A percentile compares a stretch with the other conserved stretches of the same genome.
These are phyloP conservation scores for Seriola aureovittata DNA, from an alignment of 2,113 vertebrate genomes.

Conservation along the genomic window DNA sequence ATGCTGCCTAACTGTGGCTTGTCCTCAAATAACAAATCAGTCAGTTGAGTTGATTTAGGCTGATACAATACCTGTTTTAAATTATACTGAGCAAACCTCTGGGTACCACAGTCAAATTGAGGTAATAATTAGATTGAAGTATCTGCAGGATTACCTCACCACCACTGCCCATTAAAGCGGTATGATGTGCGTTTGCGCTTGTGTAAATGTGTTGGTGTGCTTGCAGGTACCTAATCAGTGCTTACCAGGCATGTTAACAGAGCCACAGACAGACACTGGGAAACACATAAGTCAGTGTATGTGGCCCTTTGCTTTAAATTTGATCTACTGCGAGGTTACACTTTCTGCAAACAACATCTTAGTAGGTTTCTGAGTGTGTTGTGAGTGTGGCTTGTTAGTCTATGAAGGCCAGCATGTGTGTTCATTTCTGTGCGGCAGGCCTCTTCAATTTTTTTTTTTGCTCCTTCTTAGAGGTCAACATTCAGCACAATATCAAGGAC, in stretches of 20 bases:
- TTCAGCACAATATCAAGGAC: conserved; percentile 58
- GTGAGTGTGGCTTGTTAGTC: conserved; percentile 13
- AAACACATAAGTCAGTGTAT: conserved; percentile 1
- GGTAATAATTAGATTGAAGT: conserved; percentile 61
- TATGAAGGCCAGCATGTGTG: conserved; percentile 23
- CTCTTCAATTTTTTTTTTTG: conserved; percentile 16
- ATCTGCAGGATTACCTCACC: conserved; percentile 66
- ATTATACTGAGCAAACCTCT: conserved; percentile 41
- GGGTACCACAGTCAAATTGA: conserved; percentile 37
- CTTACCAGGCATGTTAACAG: conserved; percentile 57
- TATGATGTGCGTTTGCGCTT: conserved; percentile 32
- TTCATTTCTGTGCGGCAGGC: conserved; percentile 16
- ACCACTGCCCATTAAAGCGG: conserved; percentile 49
- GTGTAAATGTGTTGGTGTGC: conserved; percentile 35
- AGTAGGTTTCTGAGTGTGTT: conserved; percentile 6
- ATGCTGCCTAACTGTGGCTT: neutral
- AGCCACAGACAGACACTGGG: conserved; percentile 31
- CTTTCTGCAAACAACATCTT: conserved; percentile 1
- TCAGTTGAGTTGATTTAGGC: neutral
- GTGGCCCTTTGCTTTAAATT: conserved; percentile 21
- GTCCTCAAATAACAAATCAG: neutral
- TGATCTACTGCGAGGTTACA: conserved; percentile 27
- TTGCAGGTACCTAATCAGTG: conserved; percentile 65
- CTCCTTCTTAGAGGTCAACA: conserved; percentile 52
- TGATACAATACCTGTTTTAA: conserved; percentile 37